Evolutionary conservation across 2,888 invertebrate species (phyloP).

Genomic region (Ochropacha duplaris): DNA sequence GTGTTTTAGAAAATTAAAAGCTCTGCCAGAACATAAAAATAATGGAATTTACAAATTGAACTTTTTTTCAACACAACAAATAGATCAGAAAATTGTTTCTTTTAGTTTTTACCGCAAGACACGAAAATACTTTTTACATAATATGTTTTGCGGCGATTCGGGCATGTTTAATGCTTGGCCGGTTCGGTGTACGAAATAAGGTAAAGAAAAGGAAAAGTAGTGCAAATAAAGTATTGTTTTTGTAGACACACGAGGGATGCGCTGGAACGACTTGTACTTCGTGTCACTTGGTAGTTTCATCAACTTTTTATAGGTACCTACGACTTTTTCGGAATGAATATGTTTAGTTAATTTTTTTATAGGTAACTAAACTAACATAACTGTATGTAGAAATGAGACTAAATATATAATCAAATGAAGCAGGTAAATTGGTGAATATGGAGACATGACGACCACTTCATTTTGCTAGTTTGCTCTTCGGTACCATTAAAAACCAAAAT

Average conservation of each 20-base stretch:
- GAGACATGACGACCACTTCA: too few relatives aligned
- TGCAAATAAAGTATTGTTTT: conserved; percentile 1
- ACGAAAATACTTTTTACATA: conserved; percentile 1
- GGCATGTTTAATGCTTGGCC: background rate
- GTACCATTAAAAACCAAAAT: too few relatives aligned
- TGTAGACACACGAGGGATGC: background rate
- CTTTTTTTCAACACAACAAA: background rate
- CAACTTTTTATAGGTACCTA: background rate
- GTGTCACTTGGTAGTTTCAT: background rate
- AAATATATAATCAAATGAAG: background rate
- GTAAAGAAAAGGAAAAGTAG: background rate
- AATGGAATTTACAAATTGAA: background rate
- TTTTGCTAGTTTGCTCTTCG: too few relatives aligned
- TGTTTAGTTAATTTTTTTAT: background rate
- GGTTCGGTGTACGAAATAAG: background rate
- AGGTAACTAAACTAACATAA: background rate
- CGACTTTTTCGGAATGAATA: background rate
- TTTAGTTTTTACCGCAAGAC: background rate
- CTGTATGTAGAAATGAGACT: background rate
- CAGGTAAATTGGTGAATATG: too few relatives aligned
- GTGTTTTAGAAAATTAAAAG: background rate
- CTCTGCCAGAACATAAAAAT: background rate
- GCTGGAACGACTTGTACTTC: background rate
- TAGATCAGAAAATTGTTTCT: background rate
- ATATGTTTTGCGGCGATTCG: background rate